A percentile compares a stretch with the other conserved stretches of the same genome.
Evolutionary conservation across 2,797 vertebrate species (phyloP).

Genomic region (Apogon talboti): DNA sequence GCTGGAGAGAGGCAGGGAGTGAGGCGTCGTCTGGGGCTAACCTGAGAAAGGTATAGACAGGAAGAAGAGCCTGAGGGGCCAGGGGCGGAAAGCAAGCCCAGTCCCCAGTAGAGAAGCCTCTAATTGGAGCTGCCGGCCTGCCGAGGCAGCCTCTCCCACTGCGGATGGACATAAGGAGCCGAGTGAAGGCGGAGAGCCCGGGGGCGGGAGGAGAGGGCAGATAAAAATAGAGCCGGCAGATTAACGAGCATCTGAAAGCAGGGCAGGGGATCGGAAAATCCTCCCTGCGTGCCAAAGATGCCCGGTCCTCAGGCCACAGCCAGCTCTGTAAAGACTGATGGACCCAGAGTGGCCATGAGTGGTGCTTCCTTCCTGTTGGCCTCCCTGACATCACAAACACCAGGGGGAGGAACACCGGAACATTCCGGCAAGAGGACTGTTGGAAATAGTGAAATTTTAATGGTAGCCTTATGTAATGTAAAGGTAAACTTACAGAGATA

Average conservation of each 20-base stretch:
- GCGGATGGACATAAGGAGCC: slow-evolving; percentile 67
- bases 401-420: not conserved
- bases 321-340: slow-evolving; percentile 47
- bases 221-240: slow-evolving; percentile 85
- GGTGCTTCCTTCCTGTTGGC: slow-evolving; percentile 56
- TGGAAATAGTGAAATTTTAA: slow-evolving; percentile 18
- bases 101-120: slow-evolving; percentile 73
- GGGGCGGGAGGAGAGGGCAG: slow-evolving; percentile 65
- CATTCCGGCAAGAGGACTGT: not conserved
- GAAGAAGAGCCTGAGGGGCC: slow-evolving; percentile 60
- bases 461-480: not conserved
- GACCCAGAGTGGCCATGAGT: slow-evolving; percentile 25
- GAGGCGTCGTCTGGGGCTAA: slow-evolving; percentile 63
- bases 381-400: slow-evolving; percentile 35
- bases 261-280: slow-evolving; percentile 82
- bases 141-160: slow-evolving; percentile 61
- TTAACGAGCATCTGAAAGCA: slow-evolving; percentile 84
- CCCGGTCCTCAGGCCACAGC: slow-evolving; percentile 66
- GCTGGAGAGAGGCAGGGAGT: slow-evolving; percentile 36
- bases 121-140: slow-evolving; percentile 80
- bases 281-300: slow-evolving; percentile 63
- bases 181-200: slow-evolving; percentile 66
- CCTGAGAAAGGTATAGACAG: slow-evolving; percentile 74
- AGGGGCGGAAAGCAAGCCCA: slow-evolving; percentile 70
- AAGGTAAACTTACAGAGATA: not conserved